Evolutionary conservation across 2,888 invertebrate genomes (phyloP), one percentile per base, ranked within the genome.

Genomic region (Lasioglossum vierecki): DNA sequence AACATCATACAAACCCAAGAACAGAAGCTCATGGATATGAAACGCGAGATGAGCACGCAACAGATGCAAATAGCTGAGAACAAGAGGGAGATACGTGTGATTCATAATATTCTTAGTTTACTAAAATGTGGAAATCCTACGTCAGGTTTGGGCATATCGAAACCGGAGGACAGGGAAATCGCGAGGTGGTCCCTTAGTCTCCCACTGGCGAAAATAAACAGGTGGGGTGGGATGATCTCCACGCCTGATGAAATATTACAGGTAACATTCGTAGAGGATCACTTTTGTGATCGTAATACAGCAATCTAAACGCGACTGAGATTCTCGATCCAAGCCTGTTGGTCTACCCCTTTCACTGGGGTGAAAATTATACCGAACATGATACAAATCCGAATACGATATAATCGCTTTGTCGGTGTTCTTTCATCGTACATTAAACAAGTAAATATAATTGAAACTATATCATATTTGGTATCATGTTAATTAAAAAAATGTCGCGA

Each of bases 201-300:
- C 73, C 96, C 98, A 0, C 95, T 98, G 72, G 98, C 98, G 30
- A 96, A 99, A 84, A 99, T 99, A 71, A 99, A 99, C 1, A 96
- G 99, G 82, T 99, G 99, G 99, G 99, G 99, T 79, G 99, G 99
- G 80, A 99, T 99, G 99, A 99, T 99, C 93, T 99, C 99, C 46
- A 99, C 99, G 18, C 99, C 99, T 0, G 99, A 99, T 94, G 98
- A 98, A 95, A 97, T 98, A 78, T 96, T 99, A 90, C 98, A 98
- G 97, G 98, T 98, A 94, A 22, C 9, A n/a, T 53, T 9, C 3
- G 9, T 8, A 22, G 22, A n/a, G 22, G 22, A 53, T n/a, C 22
- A 3, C n/a, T 53, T n/a, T n/a, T n/a, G 1, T 53, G 2, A 53
- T 22, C 2, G 44, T 44, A 11, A 44, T 44, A 11, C 4, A 9